Evolutionary conservation across 2,888 invertebrate species (phyloP).

Genomic region (Eucera pruinosa): DNA sequence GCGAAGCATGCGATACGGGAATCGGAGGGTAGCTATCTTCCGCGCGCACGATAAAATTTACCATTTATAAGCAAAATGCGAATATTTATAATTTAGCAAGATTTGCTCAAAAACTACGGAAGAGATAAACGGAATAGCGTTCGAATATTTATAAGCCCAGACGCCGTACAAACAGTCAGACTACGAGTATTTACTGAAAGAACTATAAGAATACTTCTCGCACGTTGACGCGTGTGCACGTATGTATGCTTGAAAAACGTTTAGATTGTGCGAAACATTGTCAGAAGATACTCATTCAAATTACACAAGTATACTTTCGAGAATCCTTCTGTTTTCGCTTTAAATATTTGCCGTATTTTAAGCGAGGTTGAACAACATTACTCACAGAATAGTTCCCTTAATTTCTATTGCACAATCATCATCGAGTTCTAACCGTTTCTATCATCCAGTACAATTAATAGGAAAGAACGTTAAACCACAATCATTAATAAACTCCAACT

Average conservation of each 20-base stretch:
- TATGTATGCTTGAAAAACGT: background rate
- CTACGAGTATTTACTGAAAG: conserved; percentile 13
- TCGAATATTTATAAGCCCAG: conserved; percentile 5
- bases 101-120: background rate
- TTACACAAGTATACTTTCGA: background rate
- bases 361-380: background rate
- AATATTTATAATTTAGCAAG: background rate
- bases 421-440: background rate
- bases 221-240: background rate
- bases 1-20: background rate
- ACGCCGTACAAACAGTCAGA: background rate
- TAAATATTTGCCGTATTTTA: background rate
- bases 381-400: background rate
- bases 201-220: background rate
- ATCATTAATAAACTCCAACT: background rate
- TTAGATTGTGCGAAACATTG: background rate
- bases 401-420: background rate
- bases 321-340: background rate
- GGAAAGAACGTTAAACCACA: background rate
- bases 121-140: background rate
- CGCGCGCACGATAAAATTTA: background rate
- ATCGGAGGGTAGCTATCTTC: background rate
- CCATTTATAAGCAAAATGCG: background rate
- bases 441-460: background rate
- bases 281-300: background rate